A percentile compares a stretch with the other conserved stretches of the same genome.
These are phyloP conservation scores for Isoperla grammatica DNA, from an alignment of 2,888 invertebrate genomes.

Conservation along the genomic window DNA sequence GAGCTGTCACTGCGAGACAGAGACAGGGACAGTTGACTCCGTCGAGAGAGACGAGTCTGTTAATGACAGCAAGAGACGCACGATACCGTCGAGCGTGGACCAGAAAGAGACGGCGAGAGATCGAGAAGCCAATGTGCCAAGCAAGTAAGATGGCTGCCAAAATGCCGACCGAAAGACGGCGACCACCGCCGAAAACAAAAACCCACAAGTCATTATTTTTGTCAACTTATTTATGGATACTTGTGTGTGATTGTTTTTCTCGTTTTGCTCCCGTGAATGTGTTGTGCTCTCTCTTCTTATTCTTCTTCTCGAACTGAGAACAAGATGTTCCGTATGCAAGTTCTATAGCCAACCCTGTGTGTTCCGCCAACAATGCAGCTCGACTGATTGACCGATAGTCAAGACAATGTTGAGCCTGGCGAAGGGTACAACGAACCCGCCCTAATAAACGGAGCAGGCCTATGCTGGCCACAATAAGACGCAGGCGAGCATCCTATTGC, in stretches of 20 bases:
- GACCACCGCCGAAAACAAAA: conserved; percentile 13
- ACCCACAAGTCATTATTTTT: conserved; percentile 13
- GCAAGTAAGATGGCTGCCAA: conserved; percentile 13
- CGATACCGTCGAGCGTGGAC: neutral
- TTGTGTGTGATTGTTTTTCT: neutral
- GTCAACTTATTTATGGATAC: conserved; percentile 16
- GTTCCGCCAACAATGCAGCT: neutral
- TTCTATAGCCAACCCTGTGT: neutral
- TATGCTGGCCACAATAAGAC: too few relatives aligned
- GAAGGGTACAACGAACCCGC: too few relatives aligned
- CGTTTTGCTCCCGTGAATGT: neutral
- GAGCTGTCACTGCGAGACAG: too few relatives aligned
- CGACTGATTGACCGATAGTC: too few relatives aligned
- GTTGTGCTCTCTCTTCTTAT: neutral
- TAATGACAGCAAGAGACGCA: neutral
- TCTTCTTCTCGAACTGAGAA: too few relatives aligned
- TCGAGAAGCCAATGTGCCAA: neutral
- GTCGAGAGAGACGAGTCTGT: neutral
- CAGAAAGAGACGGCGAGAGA: neutral
- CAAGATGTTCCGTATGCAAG: too few relatives aligned
- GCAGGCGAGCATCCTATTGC: too few relatives aligned
- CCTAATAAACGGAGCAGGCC: too few relatives aligned
- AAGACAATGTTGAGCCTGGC: too few relatives aligned
- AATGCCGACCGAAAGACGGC: neutral
- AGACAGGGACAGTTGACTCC: too few relatives aligned